Percentiles rank a stretch among this genome's conserved stretches.
These are phyloP conservation scores for Hirtodrosophila confusa DNA, from an alignment of 2,888 invertebrate genomes.

Conservation along the genomic window DNA sequence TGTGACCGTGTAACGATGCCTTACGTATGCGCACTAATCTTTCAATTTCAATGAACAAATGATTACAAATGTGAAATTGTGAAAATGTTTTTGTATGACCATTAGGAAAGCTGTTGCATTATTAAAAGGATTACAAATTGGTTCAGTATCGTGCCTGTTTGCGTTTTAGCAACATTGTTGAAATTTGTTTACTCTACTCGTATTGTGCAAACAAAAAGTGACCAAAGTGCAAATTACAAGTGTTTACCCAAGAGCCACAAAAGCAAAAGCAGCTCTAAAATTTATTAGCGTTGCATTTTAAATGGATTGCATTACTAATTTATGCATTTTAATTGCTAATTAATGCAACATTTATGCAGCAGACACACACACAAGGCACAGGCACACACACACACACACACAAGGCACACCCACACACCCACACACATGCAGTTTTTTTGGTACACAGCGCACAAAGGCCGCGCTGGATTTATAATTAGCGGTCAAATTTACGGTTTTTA, in stretches of 20 bases:
- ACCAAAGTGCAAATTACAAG: conserved; percentile 15
- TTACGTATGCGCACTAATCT: too few relatives aligned
- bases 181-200: too few relatives aligned
- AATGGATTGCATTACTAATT: conserved; percentile 68
- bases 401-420: neutral
- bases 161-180: neutral
- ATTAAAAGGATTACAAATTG: too few relatives aligned
- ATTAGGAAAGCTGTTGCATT: too few relatives aligned
- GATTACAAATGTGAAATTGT: too few relatives aligned
- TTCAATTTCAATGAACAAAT: too few relatives aligned
- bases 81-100: too few relatives aligned
- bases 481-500: conserved; percentile 57
- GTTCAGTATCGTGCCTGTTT: too few relatives aligned
- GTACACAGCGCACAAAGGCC: conserved; percentile 12
- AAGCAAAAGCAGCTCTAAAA: conserved; percentile 42
- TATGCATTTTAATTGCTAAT: conserved; percentile 75
- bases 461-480: conserved; percentile 68
- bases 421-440: conserved; percentile 2
- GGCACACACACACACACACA: conserved; percentile 1
- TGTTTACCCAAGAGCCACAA: conserved; percentile 15
- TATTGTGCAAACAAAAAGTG: conserved; percentile 1
- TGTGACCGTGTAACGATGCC: too few relatives aligned
- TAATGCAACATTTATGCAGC: conserved; percentile 63
- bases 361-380: conserved; percentile 18
- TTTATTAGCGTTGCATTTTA: conserved; percentile 63